A percentile compares a stretch with the other conserved stretches of the same genome.
Evolutionary conservation across 2,113 vertebrate species (phyloP).

Genomic region (Aphyosemion australe): DNA sequence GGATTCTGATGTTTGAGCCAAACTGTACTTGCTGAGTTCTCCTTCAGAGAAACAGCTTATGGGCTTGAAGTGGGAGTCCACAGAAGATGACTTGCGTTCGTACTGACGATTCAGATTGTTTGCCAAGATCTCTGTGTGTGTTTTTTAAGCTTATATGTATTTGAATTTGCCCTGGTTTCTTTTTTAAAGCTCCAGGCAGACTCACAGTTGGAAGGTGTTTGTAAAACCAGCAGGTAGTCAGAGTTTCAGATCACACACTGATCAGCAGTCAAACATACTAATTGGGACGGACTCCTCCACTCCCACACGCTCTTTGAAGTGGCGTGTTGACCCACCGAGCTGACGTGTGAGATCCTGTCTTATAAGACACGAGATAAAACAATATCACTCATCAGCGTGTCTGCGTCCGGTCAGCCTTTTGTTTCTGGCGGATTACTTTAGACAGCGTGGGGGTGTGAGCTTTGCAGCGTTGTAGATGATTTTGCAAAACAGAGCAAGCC

Average conservation of each 20-base stretch:
- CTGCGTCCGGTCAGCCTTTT: conserved; percentile 34
- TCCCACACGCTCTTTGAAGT: conserved; percentile 56
- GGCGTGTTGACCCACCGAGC: conserved; percentile 44
- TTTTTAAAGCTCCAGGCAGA: conserved; percentile 24
- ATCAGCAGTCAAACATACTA: conserved; percentile 46
- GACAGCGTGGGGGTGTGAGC: conserved; percentile 24
- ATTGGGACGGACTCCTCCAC: conserved; percentile 55
- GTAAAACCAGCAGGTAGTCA: background rate
- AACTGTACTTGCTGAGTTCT: conserved; percentile 56
- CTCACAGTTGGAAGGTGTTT: conserved; percentile 10
- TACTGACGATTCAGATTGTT: conserved; percentile 49
- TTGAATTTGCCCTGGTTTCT: conserved; percentile 25
- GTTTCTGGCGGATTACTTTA: conserved; percentile 30
- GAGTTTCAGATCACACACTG: conserved; percentile 33
- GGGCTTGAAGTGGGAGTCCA: conserved; percentile 55
- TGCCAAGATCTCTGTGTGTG: conserved; percentile 51
- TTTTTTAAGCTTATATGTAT: conserved; percentile 35
- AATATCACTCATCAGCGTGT: conserved; percentile 56
- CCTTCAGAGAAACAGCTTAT: conserved; percentile 55
- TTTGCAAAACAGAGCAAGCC: conserved; percentile 1
- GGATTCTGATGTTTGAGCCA: conserved; percentile 55
- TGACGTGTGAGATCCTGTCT: conserved; percentile 48
- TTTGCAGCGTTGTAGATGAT: background rate
- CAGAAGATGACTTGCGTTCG: conserved; percentile 69
- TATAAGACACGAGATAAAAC: conserved; percentile 54